Evolutionary conservation across 2,797 vertebrate species (phyloP).

Genomic region (Peromyscus melanophrys): DNA sequence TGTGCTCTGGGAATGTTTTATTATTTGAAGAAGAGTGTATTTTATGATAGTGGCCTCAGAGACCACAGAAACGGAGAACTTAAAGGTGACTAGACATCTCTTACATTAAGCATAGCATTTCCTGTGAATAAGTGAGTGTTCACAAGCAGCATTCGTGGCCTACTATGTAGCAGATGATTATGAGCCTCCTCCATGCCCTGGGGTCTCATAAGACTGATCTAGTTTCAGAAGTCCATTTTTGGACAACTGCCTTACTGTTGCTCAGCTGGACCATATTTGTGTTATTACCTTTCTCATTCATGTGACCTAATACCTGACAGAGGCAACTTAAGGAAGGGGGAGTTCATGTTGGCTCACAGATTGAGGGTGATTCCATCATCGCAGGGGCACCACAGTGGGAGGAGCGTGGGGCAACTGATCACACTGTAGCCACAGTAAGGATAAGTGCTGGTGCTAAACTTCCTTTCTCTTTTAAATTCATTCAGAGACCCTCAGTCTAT

Average conservation of each 20-base stretch:
- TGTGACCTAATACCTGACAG: too few species aligned
- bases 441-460: not conserved
- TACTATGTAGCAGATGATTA: not conserved
- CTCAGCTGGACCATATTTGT: not conserved
- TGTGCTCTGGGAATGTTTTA: slow-evolving; percentile 43
- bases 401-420: too few species aligned
- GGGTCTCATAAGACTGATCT: not conserved
- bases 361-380: not conserved
- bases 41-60: slow-evolving; percentile 5
- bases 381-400: not conserved
- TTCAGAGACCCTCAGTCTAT: too few species aligned
- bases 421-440: not conserved
- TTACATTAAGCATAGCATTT: not conserved
- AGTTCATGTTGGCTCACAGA: not conserved
- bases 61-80: slow-evolving; percentile 1
- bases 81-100: not conserved
- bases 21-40: not conserved
- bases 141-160: not conserved
- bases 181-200: not conserved
- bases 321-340: not conserved
- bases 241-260: not conserved
- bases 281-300: not conserved
- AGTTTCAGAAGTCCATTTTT: not conserved
- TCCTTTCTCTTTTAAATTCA: not conserved
- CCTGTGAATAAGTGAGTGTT: not conserved